Evolutionary conservation across 2,888 invertebrate species (phyloP).

Genomic region (Cephus rjabovi): DNA sequence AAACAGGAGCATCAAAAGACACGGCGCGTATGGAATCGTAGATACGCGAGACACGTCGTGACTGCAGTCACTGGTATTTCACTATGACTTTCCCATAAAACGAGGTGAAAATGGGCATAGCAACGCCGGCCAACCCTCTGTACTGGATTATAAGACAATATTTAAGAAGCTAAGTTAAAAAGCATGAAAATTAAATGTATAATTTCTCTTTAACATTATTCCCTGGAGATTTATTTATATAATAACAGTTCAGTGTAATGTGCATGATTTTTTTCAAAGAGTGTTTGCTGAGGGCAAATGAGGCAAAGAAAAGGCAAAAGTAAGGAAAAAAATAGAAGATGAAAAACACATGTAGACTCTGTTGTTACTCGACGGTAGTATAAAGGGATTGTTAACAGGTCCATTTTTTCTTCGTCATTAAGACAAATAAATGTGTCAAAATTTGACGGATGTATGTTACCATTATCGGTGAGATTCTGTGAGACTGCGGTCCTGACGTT

Average conservation of each 20-base stretch:
- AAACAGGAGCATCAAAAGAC: conserved; percentile 14
- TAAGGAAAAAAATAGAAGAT: background rate
- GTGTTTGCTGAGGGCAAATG: background rate
- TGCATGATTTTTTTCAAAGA: background rate
- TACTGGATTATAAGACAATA: background rate
- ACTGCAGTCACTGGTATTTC: background rate
- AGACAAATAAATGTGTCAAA: background rate
- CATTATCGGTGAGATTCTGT: background rate
- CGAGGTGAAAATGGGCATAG: background rate
- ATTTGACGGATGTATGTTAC: background rate
- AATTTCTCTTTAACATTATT: background rate
- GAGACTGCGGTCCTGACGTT: background rate
- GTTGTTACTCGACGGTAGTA: background rate
- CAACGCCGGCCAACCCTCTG: background rate
- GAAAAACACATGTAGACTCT: background rate
- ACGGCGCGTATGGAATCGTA: conserved; percentile 2
- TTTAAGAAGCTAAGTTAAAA: background rate
- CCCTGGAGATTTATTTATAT: background rate
- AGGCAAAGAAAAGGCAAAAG: background rate
- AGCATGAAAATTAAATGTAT: background rate
- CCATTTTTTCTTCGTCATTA: background rate
- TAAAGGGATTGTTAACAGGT: background rate
- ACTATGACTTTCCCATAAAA: background rate
- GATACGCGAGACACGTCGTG: background rate
- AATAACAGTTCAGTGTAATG: background rate